Evolutionary conservation across 2,797 vertebrate species (phyloP), one percentile per base, ranked within the genome.

Genomic region (Poeciliopsis gracilis): DNA sequence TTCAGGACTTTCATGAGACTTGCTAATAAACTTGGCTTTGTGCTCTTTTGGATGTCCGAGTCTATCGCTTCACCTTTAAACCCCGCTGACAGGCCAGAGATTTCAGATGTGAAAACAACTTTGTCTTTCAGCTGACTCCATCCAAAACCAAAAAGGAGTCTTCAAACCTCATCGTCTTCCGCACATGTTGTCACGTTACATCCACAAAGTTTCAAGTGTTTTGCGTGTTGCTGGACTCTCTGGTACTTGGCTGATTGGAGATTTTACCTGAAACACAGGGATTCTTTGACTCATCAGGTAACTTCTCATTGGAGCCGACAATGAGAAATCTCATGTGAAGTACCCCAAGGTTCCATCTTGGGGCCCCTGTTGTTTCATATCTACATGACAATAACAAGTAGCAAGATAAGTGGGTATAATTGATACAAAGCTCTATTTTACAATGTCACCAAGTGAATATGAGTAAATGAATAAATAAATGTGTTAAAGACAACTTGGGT

Each of bases 21-120:
- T 13, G 20, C 46, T 51, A 18, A 78, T 38, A 51, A 41, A 78
- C 46, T 69, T 30, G 45, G 12, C 11, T 47, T 72, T 72, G 69
- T 28, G 7, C 3, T 61, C 30, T 61, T 61, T 25, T 51, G n/a
- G 46, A 66, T 5, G 38, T 43, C 36, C 13, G 38, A 69, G 36
- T 43, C 38, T 43, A 5, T 69, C 13, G 5, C 38, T 43, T 43
- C 66, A 70, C 20, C 41, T n/a, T 45, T n/a, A 70, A n/a, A 45
- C n/a, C 11, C 2, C 1, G 7, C 13, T 70, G 13, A 28, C 12
- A 70, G 36, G 67, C 25, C 23, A 70, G 8, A 70, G 41, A 45
- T 28, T 45, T 16, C 43, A 70, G 67, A 70, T 25, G 23, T 2
- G 20, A 10, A 25, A 69, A 69, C 33, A 66, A 5, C 36, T 66